These are phyloP conservation scores for Oasisia sp. DNA, from an alignment of 2,888 invertebrate genomes.

Conservation along the genomic window DNA sequence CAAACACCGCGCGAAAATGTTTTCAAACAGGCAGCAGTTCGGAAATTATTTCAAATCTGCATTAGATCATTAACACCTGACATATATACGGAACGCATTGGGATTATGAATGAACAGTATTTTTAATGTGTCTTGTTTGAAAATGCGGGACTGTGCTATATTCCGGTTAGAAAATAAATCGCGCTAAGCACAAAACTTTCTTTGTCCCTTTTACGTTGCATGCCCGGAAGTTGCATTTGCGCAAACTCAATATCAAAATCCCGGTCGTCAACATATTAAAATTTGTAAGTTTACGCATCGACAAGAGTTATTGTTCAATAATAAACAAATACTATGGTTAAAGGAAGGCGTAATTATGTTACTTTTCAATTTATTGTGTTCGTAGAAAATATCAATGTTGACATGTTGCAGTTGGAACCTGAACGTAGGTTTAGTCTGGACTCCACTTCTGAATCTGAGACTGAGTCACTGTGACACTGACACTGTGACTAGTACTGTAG, in stretches of 20 bases:
- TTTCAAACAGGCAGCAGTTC: slow-evolving; percentile 4
- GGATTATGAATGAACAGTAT: neutral
- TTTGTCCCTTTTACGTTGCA: slow-evolving; percentile 8
- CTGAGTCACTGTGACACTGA: too few relatives aligned
- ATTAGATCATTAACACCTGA: neutral
- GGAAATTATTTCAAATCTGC: neutral
- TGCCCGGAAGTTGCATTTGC: slow-evolving; percentile 4
- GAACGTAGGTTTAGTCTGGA: too few relatives aligned
- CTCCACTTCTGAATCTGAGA: too few relatives aligned
- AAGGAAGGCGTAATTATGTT: too few relatives aligned
- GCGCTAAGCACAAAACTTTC: slow-evolving; percentile 5
- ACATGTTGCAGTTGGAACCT: too few relatives aligned
- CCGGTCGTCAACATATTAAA: neutral
- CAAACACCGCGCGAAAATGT: slow-evolving; percentile 17
- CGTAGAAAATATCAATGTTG: too few relatives aligned
- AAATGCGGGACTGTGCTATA: neutral
- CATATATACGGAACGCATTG: neutral
- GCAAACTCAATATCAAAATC: neutral
- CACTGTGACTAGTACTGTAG: too few relatives aligned
- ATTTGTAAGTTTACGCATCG: neutral
- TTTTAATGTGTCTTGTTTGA: neutral
- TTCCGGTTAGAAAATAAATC: neutral
- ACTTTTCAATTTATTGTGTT: too few relatives aligned
- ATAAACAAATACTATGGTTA: too few relatives aligned
- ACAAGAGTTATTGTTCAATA: neutral